phyloP scores from a whole-genome alignment of 2,888 invertebrate species.

The Galerucella nymphaeae region DNA sequence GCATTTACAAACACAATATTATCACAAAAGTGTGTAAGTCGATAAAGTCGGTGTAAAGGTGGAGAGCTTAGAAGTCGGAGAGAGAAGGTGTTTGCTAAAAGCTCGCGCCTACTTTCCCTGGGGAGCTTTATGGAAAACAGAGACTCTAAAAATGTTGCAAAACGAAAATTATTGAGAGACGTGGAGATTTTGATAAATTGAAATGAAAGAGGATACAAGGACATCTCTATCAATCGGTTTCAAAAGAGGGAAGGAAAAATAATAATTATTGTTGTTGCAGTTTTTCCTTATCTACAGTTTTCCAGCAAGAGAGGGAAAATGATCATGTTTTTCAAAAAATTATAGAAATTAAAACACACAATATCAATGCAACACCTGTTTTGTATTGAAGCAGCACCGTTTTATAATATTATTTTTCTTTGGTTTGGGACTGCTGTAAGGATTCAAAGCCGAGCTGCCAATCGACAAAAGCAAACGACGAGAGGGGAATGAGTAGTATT shows the following conservation, averaged over 20 bases:
- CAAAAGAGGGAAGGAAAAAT: no score
- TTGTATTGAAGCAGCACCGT: no score
- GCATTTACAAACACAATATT: conserved; percentile 58
- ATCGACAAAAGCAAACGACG: conserved; percentile 16
- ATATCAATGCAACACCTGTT: no score
- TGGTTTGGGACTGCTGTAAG: conserved; percentile 2
- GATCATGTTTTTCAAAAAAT: no score
- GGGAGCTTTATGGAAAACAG: conserved; percentile 42
- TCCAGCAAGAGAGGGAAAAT: no score
- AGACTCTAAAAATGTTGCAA: conserved; percentile 33
- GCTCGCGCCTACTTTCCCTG: conserved; percentile 47
- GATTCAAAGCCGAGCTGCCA: conserved; percentile 11
- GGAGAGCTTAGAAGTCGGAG: conserved; percentile 52
- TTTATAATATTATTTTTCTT: background rate
- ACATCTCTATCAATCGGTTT: no score
- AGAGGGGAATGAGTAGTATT: conserved; percentile 28
- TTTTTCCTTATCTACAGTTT: no score
- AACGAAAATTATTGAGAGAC: background rate
- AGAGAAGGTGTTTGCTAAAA: conserved; percentile 50
- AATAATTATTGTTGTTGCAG: no score
- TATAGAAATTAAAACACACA: no score
- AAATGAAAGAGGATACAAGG: no score
- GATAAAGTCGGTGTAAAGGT: conserved; percentile 57
- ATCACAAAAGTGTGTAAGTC: conserved; percentile 53
- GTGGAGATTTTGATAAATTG: no score